phyloP scores from a whole-genome alignment of 1,140 invertebrate genomes.

The Limonius californicus region DNA sequence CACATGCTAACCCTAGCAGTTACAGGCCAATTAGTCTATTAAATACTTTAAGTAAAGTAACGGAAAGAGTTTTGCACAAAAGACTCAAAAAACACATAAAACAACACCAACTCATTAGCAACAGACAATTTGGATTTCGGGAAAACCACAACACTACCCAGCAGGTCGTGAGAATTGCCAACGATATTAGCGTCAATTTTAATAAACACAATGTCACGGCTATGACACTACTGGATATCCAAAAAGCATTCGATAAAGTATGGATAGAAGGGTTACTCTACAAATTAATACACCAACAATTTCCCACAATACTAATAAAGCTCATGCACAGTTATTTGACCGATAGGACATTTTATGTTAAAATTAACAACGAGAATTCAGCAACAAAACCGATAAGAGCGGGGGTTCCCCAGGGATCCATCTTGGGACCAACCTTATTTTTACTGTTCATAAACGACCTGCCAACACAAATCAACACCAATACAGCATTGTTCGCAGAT shows the following conservation, averaged over 20 bases:
- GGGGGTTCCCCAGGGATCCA: no score
- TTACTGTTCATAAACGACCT: no score
- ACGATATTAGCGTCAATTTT: slow-evolving; percentile 37
- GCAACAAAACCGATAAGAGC: no score
- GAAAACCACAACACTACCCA: slow-evolving; percentile 39
- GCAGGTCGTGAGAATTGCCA: slow-evolving; percentile 42
- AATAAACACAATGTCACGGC: slow-evolving; percentile 32
- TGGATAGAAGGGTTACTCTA: slow-evolving; percentile 38
- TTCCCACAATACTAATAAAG: slow-evolving; percentile 27
- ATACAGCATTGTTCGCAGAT: no score
- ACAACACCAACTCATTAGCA: slow-evolving; percentile 27
- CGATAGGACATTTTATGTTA: slow-evolving; percentile 28
- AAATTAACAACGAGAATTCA: no score
- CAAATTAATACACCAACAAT: slow-evolving; percentile 32
- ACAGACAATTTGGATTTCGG: slow-evolving; percentile 47
- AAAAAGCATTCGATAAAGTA: slow-evolving; percentile 43
- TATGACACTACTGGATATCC: slow-evolving; percentile 35
- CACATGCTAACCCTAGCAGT: slow-evolving; percentile 22
- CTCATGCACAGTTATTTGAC: slow-evolving; percentile 32
- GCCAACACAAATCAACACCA: no score
- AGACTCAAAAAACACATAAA: slow-evolving; percentile 6
- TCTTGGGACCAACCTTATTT: no score
- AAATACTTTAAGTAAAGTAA: slow-evolving; percentile 35
- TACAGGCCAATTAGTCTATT: slow-evolving; percentile 43
- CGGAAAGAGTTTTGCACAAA: slow-evolving; percentile 29